Evolutionary conservation across 2,888 invertebrate species (phyloP).

Genomic region (Caenorhabditis sp.): DNA sequence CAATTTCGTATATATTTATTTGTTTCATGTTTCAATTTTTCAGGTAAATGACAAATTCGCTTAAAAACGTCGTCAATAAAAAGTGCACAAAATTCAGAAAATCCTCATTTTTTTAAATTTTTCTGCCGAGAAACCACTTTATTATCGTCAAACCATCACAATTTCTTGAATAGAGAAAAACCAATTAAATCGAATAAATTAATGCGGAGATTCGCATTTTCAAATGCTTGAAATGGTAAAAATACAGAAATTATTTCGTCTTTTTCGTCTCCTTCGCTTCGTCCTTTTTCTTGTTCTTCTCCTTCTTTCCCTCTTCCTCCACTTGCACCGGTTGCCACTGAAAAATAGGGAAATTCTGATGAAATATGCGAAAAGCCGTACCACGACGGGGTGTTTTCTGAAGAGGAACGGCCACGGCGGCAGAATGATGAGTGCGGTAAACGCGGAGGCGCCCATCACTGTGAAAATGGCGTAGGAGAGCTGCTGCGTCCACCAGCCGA

Average conservation of each 20-base stretch:
- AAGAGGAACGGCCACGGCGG: conserved; percentile 77
- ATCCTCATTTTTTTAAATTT: conserved; percentile 5
- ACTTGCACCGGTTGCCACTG: conserved; percentile 56
- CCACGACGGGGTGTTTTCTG: conserved; percentile 70
- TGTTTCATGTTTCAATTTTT: too few species aligned
- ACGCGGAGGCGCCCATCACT: conserved; percentile 67
- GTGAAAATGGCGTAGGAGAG: conserved; percentile 66
- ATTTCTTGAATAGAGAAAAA: too few species aligned
- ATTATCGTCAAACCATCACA: too few species aligned
- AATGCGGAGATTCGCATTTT: too few species aligned
- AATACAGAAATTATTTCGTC: conserved; percentile 36
- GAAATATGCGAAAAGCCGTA: conserved; percentile 34
- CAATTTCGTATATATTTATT: not conserved
- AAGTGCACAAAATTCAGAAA: not conserved
- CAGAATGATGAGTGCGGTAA: conserved; percentile 73
- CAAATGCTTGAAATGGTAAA: too few species aligned
- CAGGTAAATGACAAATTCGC: too few species aligned
- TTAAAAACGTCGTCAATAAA: conserved; percentile 30
- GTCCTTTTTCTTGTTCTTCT: conserved; percentile 34
- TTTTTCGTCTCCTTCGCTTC: conserved; percentile 56
- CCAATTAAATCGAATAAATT: too few species aligned
- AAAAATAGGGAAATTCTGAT: conserved; percentile 3
- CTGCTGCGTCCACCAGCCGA: conserved; percentile 73
- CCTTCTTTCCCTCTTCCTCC: conserved; percentile 9
- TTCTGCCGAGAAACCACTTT: not conserved